Percentiles rank a stretch among this genome's conserved stretches.
These are phyloP conservation scores for Eumaeus atala DNA, from an alignment of 1,140 invertebrate genomes.

Conservation along the genomic window DNA sequence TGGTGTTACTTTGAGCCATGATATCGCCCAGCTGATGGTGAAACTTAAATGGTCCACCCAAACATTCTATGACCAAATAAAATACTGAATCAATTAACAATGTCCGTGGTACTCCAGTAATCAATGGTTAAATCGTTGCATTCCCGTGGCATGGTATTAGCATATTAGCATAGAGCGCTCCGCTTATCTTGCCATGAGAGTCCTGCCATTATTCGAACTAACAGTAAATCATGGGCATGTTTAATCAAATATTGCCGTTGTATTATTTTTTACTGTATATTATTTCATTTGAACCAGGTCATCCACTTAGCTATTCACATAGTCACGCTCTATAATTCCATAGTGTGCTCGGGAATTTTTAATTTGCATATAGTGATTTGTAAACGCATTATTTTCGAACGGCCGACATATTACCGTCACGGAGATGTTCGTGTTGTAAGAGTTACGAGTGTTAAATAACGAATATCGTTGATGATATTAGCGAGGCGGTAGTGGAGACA, in stretches of 20 bases:
- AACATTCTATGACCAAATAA: no score
- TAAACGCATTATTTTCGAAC: conserved; percentile 6
- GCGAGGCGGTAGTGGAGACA: conserved; percentile 38
- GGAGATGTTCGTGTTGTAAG: conserved; percentile 25
- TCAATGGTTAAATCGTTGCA: no score
- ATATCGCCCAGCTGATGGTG: no score
- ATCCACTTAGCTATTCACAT: conserved; percentile 15
- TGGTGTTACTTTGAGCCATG: no score
- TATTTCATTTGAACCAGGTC: conserved; percentile 3
- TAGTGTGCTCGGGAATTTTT: conserved; percentile 15
- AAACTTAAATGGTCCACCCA: no score
- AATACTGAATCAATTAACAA: no score
- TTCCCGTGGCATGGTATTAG: no score
- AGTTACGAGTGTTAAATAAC: conserved; percentile 34
- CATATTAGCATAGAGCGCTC: no score
- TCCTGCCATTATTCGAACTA: no score
- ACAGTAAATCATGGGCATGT: neutral
- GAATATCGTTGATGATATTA: conserved; percentile 35
- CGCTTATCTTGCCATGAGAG: no score
- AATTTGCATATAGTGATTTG: conserved; percentile 18
- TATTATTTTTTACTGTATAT: conserved; percentile 4
- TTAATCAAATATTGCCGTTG: neutral
- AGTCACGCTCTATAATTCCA: conserved; percentile 19
- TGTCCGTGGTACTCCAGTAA: no score
- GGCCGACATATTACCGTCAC: conserved; percentile 13